Percentiles rank a stretch among this genome's conserved stretches.
phyloP scores from a whole-genome alignment of 2,797 vertebrate genomes.

The Squalus acanthias region DNA sequence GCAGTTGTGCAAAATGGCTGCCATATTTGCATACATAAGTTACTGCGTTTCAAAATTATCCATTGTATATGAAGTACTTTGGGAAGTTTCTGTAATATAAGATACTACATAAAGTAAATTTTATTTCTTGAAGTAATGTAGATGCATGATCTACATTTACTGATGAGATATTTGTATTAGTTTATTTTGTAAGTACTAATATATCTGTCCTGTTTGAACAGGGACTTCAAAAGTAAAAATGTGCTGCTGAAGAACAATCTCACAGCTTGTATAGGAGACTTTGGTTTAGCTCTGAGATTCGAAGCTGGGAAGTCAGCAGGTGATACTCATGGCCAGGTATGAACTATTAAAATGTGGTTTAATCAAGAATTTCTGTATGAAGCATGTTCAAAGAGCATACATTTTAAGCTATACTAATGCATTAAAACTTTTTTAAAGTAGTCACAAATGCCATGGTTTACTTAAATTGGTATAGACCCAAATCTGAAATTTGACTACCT shows the following conservation, averaged over 20 bases:
- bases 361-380: not conserved
- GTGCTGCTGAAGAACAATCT: slow-evolving; percentile 88
- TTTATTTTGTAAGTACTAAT: not conserved
- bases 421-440: not conserved
- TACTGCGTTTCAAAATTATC: not conserved
- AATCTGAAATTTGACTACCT: not conserved
- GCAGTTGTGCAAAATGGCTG: not conserved
- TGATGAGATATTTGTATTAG: not conserved
- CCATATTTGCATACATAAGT: not conserved
- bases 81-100: not conserved
- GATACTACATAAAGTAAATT: not conserved
- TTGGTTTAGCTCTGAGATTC: slow-evolving; percentile 90
- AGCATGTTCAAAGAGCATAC: not conserved
- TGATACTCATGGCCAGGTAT: slow-evolving; percentile 93
- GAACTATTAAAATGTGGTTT: not conserved
- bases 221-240: slow-evolving; percentile 98
- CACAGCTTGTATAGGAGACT: slow-evolving; percentile 88
- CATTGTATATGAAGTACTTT: not conserved
- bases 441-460: not conserved
- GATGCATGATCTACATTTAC: no score
- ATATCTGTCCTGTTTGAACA: slow-evolving; percentile 46
- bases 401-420: not conserved
- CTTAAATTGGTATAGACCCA: not conserved
- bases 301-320: slow-evolving; percentile 93
- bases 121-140: not conserved